These are phyloP conservation scores for Sinelater perroti DNA, from an alignment of 2,888 invertebrate genomes.

Conservation along the genomic window DNA sequence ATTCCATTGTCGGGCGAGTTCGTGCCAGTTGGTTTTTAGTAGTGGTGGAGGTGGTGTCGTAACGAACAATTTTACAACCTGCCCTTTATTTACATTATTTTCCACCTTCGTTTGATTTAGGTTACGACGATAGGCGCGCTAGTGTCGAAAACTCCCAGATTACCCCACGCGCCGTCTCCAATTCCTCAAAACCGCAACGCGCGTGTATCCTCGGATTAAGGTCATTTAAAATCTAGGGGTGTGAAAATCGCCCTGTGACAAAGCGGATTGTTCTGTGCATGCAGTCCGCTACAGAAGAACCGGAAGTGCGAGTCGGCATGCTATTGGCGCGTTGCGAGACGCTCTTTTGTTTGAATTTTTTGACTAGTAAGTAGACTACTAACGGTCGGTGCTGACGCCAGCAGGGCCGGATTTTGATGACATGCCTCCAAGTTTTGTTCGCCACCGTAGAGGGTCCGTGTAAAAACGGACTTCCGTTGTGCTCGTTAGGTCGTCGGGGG, in stretches of 20 bases:
- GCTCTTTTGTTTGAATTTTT: slow-evolving; percentile 2
- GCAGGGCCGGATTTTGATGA: too few species aligned
- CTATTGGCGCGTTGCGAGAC: not conserved
- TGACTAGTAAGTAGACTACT: too few species aligned
- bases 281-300: not conserved
- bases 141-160: slow-evolving; percentile 3
- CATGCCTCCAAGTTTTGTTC: too few species aligned
- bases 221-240: slow-evolving; percentile 23
- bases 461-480: too few species aligned
- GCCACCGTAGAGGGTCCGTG: too few species aligned
- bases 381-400: too few species aligned
- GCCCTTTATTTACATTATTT: slow-evolving; percentile 49
- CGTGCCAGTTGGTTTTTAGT: slow-evolving; percentile 51
- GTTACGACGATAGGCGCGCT: too few species aligned
- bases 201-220: slow-evolving; percentile 23
- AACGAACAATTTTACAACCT: slow-evolving; percentile 44
- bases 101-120: slow-evolving; percentile 35
- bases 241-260: too few species aligned
- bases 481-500: too few species aligned
- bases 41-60: slow-evolving; percentile 46
- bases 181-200: not conserved
- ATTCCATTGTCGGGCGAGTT: slow-evolving; percentile 40
- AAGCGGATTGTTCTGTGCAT: not conserved
- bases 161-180: too few species aligned
- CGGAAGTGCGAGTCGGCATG: slow-evolving; percentile 9